Evolutionary conservation across 2,113 vertebrate species (phyloP).

Genomic region (Propithecus coquereli): DNA sequence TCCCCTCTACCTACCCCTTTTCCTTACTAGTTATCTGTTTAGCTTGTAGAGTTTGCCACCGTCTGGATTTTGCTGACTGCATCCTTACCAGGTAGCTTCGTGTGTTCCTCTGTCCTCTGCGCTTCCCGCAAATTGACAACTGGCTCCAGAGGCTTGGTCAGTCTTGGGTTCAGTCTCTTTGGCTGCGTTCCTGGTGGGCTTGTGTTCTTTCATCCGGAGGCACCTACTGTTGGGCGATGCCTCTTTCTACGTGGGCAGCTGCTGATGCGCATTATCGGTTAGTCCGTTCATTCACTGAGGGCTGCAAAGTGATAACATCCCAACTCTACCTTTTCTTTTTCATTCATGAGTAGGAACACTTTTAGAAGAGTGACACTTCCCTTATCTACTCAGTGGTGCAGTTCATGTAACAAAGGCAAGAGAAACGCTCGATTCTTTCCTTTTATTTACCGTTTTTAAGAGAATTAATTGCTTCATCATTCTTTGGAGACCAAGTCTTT

Average conservation of each 20-base stretch:
- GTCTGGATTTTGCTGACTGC: neutral
- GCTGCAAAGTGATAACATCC: neutral
- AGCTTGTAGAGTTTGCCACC: neutral
- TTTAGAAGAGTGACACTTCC: neutral
- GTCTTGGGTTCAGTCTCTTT: neutral
- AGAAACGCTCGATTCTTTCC: neutral
- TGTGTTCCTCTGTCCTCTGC: too few relatives aligned
- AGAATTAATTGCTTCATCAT: neutral
- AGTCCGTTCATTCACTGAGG: neutral
- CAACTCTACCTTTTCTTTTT: neutral
- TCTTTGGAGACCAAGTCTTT: neutral
- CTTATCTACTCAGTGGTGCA: neutral
- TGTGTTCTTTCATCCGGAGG: neutral
- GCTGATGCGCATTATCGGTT: neutral
- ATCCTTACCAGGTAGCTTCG: fast-evolving
- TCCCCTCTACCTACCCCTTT: neutral
- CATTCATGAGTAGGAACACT: neutral
- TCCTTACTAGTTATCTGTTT: neutral
- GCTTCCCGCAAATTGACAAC: neutral
- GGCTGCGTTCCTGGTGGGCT: neutral
- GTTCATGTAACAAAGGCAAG: neutral
- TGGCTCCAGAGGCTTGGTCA: neutral
- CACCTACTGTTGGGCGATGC: neutral
- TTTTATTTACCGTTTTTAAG: neutral
- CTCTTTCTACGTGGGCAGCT: neutral